These are phyloP conservation scores for Colletes gigas DNA, from an alignment of 1,140 invertebrate species.

Conservation along the genomic window DNA sequence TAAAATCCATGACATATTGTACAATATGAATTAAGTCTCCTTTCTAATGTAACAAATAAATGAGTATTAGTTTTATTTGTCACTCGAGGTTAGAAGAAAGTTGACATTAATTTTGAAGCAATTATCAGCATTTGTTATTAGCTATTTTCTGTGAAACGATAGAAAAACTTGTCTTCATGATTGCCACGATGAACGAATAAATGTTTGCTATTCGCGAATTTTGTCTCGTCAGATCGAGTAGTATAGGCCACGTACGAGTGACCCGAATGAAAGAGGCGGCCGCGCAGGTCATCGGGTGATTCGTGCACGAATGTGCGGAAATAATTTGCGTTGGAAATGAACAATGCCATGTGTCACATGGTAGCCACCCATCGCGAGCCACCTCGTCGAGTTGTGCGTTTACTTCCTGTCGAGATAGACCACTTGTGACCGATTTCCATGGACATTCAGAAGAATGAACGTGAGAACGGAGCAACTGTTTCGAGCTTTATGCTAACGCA, in stretches of 20 bases:
- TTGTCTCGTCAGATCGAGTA: no score
- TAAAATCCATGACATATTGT: no score
- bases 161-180: no score
- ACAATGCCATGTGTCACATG: conserved; percentile 51
- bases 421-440: conserved; percentile 51
- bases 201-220: not conserved
- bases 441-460: conserved; percentile 14
- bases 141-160: no score
- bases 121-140: no score
- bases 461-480: not conserved
- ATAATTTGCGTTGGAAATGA: conserved; percentile 73
- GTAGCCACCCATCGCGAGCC: conserved; percentile 23
- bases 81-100: no score
- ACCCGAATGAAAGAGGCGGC: not conserved
- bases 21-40: no score
- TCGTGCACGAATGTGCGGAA: conserved; percentile 47
- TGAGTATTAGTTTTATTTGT: no score
- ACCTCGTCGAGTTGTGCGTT: conserved; percentile 36
- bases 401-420: conserved; percentile 37
- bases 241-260: not conserved
- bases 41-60: no score
- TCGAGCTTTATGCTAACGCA: not conserved
- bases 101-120: no score
- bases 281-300: conserved; percentile 6
- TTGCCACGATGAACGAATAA: not conserved